A percentile compares a stretch with the other conserved stretches of the same genome.
Conservation (phyloP, 2,113 vertebrate species). For the Mus pahari region DNA sequence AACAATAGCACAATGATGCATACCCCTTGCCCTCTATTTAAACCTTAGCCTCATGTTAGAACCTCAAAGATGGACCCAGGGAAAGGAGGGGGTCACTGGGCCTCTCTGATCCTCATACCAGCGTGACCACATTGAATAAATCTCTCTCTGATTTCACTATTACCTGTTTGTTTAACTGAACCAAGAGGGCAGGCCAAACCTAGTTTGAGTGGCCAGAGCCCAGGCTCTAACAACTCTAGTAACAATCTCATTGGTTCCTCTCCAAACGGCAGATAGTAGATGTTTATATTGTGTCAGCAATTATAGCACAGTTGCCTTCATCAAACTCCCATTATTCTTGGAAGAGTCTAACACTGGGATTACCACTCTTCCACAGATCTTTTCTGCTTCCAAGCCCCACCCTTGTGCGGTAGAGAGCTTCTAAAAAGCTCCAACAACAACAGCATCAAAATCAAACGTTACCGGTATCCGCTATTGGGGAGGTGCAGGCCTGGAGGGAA, state of each 20-base stretch:
- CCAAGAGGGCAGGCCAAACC: too few relatives aligned
- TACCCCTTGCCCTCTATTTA: not conserved
- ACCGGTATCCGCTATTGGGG: not conserved
- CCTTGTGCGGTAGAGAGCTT: conserved; percentile 22
- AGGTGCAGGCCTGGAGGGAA: not conserved
- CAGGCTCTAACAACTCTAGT: not conserved
- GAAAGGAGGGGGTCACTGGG: not conserved
- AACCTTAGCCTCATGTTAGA: not conserved
- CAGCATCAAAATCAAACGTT: not conserved
- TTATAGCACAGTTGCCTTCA: not conserved
- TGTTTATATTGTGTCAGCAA: not conserved
- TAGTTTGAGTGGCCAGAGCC: not conserved
- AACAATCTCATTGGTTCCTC: conserved; percentile 28
- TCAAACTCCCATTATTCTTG: not conserved
- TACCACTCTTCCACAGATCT: not conserved
- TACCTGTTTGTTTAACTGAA: not conserved
- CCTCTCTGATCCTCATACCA: not conserved
- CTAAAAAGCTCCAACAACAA: conserved; percentile 12
- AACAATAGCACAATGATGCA: not conserved
- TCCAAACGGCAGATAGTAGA: conserved; percentile 14
- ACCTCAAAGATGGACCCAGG: too few relatives aligned
- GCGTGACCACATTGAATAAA: not conserved
- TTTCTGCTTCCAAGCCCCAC: not conserved
- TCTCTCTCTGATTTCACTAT: not conserved
- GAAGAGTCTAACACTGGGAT: not conserved